Percentiles rank a stretch among this genome's conserved stretches.
phyloP scores from a whole-genome alignment of 2,113 vertebrate species.

The Mionectes macconnelli region DNA sequence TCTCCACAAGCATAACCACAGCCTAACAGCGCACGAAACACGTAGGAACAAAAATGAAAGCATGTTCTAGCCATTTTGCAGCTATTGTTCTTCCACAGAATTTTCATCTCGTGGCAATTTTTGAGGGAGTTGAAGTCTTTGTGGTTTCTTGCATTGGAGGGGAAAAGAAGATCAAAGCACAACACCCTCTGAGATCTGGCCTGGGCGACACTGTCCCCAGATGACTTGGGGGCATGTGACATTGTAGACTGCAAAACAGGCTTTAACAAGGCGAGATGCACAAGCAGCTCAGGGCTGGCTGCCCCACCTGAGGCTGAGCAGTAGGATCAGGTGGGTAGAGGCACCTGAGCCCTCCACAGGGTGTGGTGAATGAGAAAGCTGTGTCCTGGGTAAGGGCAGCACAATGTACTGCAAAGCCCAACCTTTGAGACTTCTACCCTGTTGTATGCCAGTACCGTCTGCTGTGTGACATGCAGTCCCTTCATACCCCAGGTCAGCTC shows the following conservation, averaged over 20 bases:
- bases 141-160: constrained; percentile 24
- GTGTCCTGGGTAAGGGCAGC: neutral
- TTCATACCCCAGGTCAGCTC: neutral
- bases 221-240: neutral
- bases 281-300: neutral
- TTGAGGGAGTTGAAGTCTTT: constrained; percentile 1
- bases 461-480: neutral
- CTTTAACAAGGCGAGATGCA: neutral
- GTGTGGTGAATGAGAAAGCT: rapidly evolving
- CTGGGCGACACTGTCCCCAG: neutral
- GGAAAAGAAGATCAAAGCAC: constrained; percentile 2
- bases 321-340: neutral
- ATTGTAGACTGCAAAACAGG: neutral
- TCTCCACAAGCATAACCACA: constrained; percentile 14
- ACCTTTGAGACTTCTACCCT: neutral
- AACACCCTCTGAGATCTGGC: neutral
- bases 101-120: constrained; percentile 29
- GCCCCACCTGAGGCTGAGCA: neutral
- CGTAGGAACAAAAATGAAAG: neutral
- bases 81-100: constrained; percentile 30
- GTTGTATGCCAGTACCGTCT: neutral
- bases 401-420: neutral
- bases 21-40: neutral
- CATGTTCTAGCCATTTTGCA: neutral
- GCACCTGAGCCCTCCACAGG: neutral